phyloP scores from a whole-genome alignment of 1,140 invertebrate species.

The Mizuhopecten yessoensis region DNA sequence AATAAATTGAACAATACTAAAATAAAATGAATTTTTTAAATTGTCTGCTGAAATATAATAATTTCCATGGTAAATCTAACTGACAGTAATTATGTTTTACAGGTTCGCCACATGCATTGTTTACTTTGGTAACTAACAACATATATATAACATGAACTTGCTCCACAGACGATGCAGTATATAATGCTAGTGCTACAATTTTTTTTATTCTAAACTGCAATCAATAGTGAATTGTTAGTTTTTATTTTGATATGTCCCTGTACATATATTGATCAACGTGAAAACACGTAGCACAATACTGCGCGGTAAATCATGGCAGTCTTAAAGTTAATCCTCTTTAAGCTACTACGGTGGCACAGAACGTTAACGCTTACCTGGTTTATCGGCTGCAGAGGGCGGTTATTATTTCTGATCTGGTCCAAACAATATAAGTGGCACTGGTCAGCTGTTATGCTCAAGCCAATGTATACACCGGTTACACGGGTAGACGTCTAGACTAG shows the following conservation, averaged over 20 bases:
- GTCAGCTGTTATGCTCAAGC: neutral
- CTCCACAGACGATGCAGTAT: neutral
- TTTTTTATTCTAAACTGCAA: no score
- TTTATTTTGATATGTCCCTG: no score
- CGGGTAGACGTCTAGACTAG: neutral
- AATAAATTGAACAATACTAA: no score
- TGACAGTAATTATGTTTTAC: no score
- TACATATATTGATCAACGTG: neutral
- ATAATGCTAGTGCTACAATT: no score
- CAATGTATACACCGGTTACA: neutral
- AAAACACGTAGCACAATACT: neutral
- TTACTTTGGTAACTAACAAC: neutral
- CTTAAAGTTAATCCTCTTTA: neutral
- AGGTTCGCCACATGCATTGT: no score
- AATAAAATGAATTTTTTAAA: no score
- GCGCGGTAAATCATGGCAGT: neutral
- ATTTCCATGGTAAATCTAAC: no score
- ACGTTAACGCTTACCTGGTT: neutral
- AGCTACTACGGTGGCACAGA: neutral
- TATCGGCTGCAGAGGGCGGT: neutral
- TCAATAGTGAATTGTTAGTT: no score
- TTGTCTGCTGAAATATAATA: no score
- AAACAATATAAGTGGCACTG: neutral
- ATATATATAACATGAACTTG: no score
- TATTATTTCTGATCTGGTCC: neutral